A percentile compares a stretch with the other conserved stretches of the same genome.
Evolutionary conservation across 2,888 invertebrate genomes (phyloP).

Genomic region (Halocaridina rubra): DNA sequence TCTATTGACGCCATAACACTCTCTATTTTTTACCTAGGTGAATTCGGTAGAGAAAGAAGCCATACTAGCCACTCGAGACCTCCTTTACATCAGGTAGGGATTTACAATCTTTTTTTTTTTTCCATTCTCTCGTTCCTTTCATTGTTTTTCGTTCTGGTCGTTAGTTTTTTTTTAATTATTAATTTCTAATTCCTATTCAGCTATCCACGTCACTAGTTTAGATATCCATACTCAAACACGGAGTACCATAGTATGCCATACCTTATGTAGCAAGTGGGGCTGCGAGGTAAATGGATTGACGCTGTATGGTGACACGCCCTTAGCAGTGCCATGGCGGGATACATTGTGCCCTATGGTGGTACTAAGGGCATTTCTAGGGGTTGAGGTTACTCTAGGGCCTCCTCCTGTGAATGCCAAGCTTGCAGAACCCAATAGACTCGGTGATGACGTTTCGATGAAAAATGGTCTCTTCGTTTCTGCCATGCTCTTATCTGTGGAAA

Average conservation of each 20-base stretch:
- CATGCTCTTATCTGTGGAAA: constrained; percentile 34
- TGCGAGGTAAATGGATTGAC: constrained; percentile 63
- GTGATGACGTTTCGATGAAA: constrained; percentile 55
- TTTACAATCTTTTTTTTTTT: too few species aligned
- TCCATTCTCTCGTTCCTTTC: too few species aligned
- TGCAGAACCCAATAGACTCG: constrained; percentile 35
- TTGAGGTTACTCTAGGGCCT: constrained; percentile 29
- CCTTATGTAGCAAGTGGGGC: constrained; percentile 61
- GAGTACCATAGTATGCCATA: neutral
- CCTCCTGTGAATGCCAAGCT: constrained; percentile 45
- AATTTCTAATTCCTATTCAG: too few species aligned
- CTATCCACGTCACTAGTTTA: too few species aligned
- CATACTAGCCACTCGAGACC: too few species aligned
- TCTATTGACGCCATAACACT: too few species aligned
- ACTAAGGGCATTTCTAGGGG: constrained; percentile 25
- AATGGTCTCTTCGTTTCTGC: constrained; percentile 54
- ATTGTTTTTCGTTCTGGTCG: too few species aligned
- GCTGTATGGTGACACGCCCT: constrained; percentile 53
- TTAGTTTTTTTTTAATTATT: too few species aligned
- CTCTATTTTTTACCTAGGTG: too few species aligned
- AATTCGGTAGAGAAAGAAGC: too few species aligned
- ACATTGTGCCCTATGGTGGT: constrained; percentile 55
- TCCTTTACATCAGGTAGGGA: too few species aligned
- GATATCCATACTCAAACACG: neutral
- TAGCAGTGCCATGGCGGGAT: constrained; percentile 20